Evolutionary conservation across 1,140 invertebrate species (phyloP).

Genomic region (Danaus plexippus): DNA sequence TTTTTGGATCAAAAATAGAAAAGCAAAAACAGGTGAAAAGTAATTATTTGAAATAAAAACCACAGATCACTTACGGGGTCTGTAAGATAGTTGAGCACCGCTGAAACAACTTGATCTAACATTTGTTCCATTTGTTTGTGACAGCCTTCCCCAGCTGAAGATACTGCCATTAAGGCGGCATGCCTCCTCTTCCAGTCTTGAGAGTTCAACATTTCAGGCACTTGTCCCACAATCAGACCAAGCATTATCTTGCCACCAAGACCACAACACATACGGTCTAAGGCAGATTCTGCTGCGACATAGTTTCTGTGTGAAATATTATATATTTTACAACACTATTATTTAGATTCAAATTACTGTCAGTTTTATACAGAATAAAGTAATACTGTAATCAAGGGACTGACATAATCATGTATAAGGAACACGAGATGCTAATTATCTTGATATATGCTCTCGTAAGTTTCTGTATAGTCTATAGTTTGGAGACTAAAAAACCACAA

Average conservation of each 20-base stretch:
- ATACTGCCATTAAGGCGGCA: slow-evolving; percentile 98
- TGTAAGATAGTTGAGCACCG: slow-evolving; percentile 88
- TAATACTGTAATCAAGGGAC: slow-evolving; percentile 50
- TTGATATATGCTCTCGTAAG: slow-evolving; percentile 55
- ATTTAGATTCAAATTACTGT: no score
- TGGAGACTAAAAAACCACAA: slow-evolving; percentile 24
- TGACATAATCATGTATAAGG: slow-evolving; percentile 49
- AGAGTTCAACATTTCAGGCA: slow-evolving; percentile 90
- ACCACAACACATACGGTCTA: slow-evolving; percentile 96
- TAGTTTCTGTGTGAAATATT: slow-evolving; percentile 78
- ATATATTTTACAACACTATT: no score
- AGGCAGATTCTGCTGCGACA: slow-evolving; percentile 94
- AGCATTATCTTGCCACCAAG: slow-evolving; percentile 96
- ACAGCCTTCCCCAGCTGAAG: slow-evolving; percentile 97
- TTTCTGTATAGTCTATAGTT: slow-evolving; percentile 27
- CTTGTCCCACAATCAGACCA: slow-evolving; percentile 87
- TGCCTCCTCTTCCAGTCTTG: slow-evolving; percentile 90
- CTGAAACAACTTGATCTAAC: slow-evolving; percentile 91
- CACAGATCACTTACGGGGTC: slow-evolving; percentile 75
- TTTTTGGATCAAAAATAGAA: background rate
- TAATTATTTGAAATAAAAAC: slow-evolving; percentile 1
- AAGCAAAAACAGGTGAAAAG: background rate
- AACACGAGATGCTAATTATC: slow-evolving; percentile 59
- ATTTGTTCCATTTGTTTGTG: slow-evolving; percentile 98
- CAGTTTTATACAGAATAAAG: background rate